A percentile compares a stretch with the other conserved stretches of the same genome.
Evolutionary conservation across 92 coral and sea anemone genomes (phyloP).

Genomic region (Porites divaricata): DNA sequence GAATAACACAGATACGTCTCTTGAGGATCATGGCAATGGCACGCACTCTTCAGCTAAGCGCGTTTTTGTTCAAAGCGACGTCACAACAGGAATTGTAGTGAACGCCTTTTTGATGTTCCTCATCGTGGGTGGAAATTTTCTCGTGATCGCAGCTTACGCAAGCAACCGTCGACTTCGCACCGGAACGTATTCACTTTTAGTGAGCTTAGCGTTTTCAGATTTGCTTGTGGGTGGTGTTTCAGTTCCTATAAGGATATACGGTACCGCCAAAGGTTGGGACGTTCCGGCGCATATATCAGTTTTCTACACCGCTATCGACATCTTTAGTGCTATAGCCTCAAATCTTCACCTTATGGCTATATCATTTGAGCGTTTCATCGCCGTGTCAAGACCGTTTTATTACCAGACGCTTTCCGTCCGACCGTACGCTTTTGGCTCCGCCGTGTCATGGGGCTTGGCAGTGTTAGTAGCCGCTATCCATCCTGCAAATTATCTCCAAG

Average conservation of each 20-base stretch:
- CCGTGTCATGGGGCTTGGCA: slow-evolving; percentile 74
- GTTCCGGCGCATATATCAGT: slow-evolving; percentile 23
- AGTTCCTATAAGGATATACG: slow-evolving; percentile 81
- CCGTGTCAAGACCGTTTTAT: slow-evolving; percentile 86
- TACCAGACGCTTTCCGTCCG: slow-evolving; percentile 74
- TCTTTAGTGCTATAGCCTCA: slow-evolving; percentile 93
- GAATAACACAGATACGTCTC: background rate
- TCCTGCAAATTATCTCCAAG: slow-evolving; percentile 43
- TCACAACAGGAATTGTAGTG: slow-evolving; percentile 17
- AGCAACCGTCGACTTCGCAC: slow-evolving; percentile 73
- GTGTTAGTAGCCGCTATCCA: slow-evolving; percentile 59
- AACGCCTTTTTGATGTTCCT: slow-evolving; percentile 50
- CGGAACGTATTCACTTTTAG: slow-evolving; percentile 71
- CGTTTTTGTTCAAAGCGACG: background rate
- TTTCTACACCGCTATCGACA: slow-evolving; percentile 80
- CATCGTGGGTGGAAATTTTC: slow-evolving; percentile 58
- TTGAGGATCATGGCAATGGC: background rate
- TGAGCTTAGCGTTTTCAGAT: slow-evolving; percentile 83
- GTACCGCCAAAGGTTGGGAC: slow-evolving; percentile 54
- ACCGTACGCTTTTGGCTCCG: slow-evolving; percentile 64
- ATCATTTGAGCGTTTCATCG: slow-evolving; percentile 88
- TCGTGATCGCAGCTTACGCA: slow-evolving; percentile 74
- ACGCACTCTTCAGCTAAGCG: background rate
- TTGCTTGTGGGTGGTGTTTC: slow-evolving; percentile 77
- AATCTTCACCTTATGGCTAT: slow-evolving; percentile 88